A percentile compares a stretch with the other conserved stretches of the same genome.
phyloP scores from a whole-genome alignment of 2,797 vertebrate genomes.

The Dermochelys coriacea region DNA sequence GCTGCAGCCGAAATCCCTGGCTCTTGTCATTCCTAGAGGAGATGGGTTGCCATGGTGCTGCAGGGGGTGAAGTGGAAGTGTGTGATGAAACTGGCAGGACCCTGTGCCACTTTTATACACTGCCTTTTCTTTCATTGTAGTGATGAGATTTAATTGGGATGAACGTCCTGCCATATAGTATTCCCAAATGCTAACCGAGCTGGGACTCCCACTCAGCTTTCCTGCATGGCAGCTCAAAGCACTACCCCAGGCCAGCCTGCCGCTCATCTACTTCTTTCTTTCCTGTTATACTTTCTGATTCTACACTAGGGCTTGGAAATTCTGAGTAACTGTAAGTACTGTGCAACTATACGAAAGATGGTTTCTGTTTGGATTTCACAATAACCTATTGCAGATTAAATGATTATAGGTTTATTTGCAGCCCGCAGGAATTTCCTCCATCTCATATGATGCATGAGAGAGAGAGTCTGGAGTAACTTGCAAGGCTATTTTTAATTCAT shows the following conservation, averaged over 20 bases:
- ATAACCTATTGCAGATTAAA: constrained; percentile 59
- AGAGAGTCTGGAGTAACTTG: constrained; percentile 61
- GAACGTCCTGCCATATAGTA: too few species aligned
- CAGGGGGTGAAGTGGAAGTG: neutral
- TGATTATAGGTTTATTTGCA: constrained; percentile 69
- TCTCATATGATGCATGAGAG: constrained; percentile 51
- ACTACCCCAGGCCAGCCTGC: neutral
- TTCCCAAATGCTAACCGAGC: accelerated
- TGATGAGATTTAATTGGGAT: too few species aligned
- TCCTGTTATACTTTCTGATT: neutral
- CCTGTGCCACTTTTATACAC: neutral
- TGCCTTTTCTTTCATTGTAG: too few species aligned
- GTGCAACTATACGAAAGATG: neutral
- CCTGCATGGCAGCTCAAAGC: neutral
- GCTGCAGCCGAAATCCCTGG: neutral
- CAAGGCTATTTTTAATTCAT: constrained; percentile 64
- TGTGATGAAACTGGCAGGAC: neutral
- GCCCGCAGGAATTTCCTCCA: constrained; percentile 52
- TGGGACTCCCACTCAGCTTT: neutral
- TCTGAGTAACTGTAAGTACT: neutral
- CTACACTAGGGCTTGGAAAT: neutral
- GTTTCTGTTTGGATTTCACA: constrained; percentile 38
- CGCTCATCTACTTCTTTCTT: neutral
- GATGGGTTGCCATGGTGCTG: neutral
- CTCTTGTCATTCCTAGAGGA: neutral